These are phyloP conservation scores for Corythornis cristatus DNA, from an alignment of 2,113 vertebrate genomes.

Conservation along the genomic window DNA sequence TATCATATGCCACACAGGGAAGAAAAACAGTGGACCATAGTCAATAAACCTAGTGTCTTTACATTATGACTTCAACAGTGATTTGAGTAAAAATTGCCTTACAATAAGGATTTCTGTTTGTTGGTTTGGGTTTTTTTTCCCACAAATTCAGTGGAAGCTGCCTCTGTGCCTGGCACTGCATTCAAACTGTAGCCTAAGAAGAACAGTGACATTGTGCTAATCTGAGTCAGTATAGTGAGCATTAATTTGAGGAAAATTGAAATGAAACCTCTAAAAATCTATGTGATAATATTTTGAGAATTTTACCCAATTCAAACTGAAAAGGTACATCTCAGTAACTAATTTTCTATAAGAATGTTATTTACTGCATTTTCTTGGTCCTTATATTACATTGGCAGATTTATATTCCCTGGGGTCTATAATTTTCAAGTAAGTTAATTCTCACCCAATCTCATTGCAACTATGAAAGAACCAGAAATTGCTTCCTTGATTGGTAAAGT, in stretches of 20 bases:
- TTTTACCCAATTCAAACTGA: not conserved
- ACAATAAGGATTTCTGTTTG: not conserved
- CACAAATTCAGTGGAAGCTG: not conserved
- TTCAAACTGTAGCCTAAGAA: not conserved
- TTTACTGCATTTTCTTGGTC: not conserved
- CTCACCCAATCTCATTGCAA: rapidly evolving
- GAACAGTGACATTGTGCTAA: not conserved
- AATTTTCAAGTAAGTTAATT: not conserved
- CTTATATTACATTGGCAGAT: not conserved
- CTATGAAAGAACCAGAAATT: not conserved
- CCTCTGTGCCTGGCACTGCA: rapidly evolving
- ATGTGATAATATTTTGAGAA: not conserved
- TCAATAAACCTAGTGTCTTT: not conserved
- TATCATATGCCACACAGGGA: not conserved
- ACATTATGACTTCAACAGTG: not conserved
- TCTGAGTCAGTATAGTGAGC: not conserved
- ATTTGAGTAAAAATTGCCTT: not conserved
- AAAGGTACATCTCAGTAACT: not conserved
- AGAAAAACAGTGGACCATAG: not conserved
- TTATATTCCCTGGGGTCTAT: not conserved
- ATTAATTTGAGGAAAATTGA: not conserved
- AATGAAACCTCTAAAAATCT: not conserved
- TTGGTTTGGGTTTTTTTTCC: too few species aligned
- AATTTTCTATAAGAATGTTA: not conserved
- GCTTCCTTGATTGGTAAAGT: not conserved